Evolutionary conservation across 2,888 invertebrate genomes (phyloP), one percentile per base, ranked within the genome.

Genomic region (Cosmorhoe ocellata): DNA sequence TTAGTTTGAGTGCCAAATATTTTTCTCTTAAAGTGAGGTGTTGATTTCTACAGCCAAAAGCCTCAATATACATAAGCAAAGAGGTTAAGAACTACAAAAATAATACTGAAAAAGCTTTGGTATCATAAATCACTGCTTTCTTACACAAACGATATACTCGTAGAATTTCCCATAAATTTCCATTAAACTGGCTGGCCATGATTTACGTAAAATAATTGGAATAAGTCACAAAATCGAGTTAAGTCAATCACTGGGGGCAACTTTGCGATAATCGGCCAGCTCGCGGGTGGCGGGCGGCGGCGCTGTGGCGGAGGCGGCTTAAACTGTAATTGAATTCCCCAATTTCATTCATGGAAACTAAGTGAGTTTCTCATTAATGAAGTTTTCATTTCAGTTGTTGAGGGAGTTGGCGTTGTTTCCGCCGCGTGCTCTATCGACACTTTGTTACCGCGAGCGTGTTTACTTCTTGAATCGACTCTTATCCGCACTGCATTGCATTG

Each of bases 261-360:
- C 64, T 64, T 64, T 54, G 56, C 53, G 57, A 61, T 59, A 59
- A 65, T 67, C 58, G 56, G 43, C 49, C 53, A 31, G 56, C 57
- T 61, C 55, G 37, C 4, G 4, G 24, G 7, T 5, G 8, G 31
- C 53, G 54, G 48, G 42, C 41, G 38, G 51, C 49, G 48, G 51
- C n/a, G n/a, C n/a, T n/a, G n/a, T n/a, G n/a, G n/a, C n/a, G n/a
- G n/a, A n/a, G 48, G 42, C 41, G 38, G 51, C 49, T 47, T 54
- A 43, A 59, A 58, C 45, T 58, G 58, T 65, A 67, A 66, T 66
- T 63, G 41, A 66, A 66, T 64, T 59, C 53, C 22, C 40, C 53
- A 49, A 52, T 49, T 37, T 26, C 28, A 54, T 46, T 57, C 44
- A 50, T 41, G 40, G 18, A 39, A 53, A 53, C 51, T 59, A 48